Conservation (phyloP, 2,113 vertebrate species). For the Vidua chalybeata region DNA sequence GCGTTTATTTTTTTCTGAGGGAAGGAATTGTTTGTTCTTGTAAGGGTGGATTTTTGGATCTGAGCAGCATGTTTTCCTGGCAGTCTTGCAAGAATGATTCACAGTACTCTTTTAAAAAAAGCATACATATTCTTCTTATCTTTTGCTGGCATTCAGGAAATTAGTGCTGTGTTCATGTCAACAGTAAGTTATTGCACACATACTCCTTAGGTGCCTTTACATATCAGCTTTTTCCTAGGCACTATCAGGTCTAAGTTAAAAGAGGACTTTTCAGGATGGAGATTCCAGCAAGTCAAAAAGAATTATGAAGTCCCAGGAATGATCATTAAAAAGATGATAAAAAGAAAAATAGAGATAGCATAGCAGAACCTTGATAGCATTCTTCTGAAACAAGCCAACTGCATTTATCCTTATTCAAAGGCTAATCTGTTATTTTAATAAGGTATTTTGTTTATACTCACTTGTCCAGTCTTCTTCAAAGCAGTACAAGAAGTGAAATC, state of each 20-base stretch:
- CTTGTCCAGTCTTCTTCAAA: slow-evolving; percentile 97
- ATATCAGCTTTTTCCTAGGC: neutral
- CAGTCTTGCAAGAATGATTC: slow-evolving; percentile 12
- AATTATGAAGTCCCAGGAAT: neutral
- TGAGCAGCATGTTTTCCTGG: slow-evolving; percentile 12
- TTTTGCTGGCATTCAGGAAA: neutral
- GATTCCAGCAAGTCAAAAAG: neutral
- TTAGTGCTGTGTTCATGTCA: neutral
- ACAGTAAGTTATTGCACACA: neutral
- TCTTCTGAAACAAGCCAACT: neutral
- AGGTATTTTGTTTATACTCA: slow-evolving; percentile 73
- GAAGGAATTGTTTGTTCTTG: slow-evolving; percentile 27
- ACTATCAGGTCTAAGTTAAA: neutral
- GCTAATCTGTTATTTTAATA: neutral
- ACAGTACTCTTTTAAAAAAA: neutral
- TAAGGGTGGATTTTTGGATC: slow-evolving; percentile 37
- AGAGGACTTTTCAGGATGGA: neutral
- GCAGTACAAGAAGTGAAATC: slow-evolving; percentile 94
- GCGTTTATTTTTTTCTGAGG: neutral
- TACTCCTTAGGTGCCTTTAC: neutral
- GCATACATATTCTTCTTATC: neutral
- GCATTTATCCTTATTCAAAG: neutral
- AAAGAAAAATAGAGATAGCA: neutral
- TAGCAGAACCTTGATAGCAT: neutral
- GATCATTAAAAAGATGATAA: neutral